A percentile compares a stretch with the other conserved stretches of the same genome.
These are phyloP conservation scores for Chesias legatella DNA, from an alignment of 2,888 invertebrate genomes.

Conservation along the genomic window DNA sequence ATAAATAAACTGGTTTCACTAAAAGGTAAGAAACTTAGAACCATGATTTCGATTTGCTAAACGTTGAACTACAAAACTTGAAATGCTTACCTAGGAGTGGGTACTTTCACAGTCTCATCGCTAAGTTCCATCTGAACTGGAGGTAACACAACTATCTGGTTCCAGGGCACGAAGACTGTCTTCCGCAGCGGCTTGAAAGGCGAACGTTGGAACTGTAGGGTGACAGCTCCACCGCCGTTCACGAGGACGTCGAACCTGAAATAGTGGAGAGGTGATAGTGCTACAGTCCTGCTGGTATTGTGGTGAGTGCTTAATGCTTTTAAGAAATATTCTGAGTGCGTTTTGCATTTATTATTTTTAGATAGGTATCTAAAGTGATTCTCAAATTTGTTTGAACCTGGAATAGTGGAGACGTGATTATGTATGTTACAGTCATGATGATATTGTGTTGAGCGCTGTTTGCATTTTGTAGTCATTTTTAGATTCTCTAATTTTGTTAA, in stretches of 20 bases:
- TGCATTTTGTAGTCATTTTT: no score
- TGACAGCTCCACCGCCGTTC: conserved; percentile 98
- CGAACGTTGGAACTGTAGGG: conserved; percentile 96
- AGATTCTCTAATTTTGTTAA: no score
- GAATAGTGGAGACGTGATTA: no score
- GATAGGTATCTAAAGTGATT: no score
- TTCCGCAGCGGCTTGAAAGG: conserved; percentile 94
- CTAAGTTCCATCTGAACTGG: conserved; percentile 93
- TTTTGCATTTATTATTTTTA: no score
- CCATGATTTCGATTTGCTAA: no score
- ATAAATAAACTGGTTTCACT: no score
- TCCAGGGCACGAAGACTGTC: conserved; percentile 98
- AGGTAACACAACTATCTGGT: conserved; percentile 96
- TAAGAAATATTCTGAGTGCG: background rate
- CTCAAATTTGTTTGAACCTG: conserved; percentile 1
- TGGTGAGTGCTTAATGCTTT: conserved; percentile 2
- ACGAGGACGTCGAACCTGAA: conserved; percentile 98
- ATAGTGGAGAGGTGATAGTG: conserved; percentile 8
- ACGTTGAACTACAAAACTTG: no score
- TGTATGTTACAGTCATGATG: no score
- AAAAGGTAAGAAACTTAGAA: no score
- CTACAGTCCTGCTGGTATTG: conserved; percentile 4
- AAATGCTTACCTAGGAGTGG: conserved; percentile 62
- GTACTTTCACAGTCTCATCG: conserved; percentile 83
- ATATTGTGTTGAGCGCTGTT: no score